These are phyloP conservation scores for Dasypus novemcinctus DNA, from an alignment of 2,113 vertebrate genomes.

Conservation along the genomic window DNA sequence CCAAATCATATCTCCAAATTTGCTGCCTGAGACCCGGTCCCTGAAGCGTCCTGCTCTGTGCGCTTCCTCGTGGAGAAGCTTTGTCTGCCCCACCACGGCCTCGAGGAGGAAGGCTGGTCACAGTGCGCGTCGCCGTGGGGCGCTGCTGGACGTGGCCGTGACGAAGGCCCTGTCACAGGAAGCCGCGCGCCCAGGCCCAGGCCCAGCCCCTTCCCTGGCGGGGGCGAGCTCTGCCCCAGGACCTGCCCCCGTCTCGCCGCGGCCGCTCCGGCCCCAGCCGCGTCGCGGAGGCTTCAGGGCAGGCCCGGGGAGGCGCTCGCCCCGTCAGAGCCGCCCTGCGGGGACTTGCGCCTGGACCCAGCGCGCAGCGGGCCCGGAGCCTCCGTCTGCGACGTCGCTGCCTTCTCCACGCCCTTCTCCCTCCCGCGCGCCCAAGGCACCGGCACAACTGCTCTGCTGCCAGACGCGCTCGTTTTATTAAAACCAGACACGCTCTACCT, in stretches of 20 bases:
- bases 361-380: too few species aligned
- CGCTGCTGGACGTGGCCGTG: constrained; percentile 89
- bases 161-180: constrained; percentile 87
- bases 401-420: constrained; percentile 69
- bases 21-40: too few species aligned
- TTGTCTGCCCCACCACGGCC: constrained; percentile 97
- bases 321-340: too few species aligned
- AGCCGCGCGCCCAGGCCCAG: constrained; percentile 50
- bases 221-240: constrained; percentile 23
- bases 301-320: too few species aligned
- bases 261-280: constrained; percentile 47
- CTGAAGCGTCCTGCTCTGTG: too few species aligned
- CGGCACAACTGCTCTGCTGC: constrained; percentile 76
- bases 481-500: constrained; percentile 66
- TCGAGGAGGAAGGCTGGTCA: constrained; percentile 97
- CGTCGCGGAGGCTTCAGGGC: constrained; percentile 28
- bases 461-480: constrained; percentile 70
- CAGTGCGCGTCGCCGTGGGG: constrained; percentile 93
- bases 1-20: too few species aligned
- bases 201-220: too few species aligned
- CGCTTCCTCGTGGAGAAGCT: constrained; percentile 91
- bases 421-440: constrained; percentile 70
- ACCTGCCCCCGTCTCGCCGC: constrained; percentile 66
- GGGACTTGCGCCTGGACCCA: too few species aligned
- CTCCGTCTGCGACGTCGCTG: too few species aligned